These are phyloP conservation scores for Dipodomys ordii DNA, from an alignment of 2,113 vertebrate species.

Conservation along the genomic window DNA sequence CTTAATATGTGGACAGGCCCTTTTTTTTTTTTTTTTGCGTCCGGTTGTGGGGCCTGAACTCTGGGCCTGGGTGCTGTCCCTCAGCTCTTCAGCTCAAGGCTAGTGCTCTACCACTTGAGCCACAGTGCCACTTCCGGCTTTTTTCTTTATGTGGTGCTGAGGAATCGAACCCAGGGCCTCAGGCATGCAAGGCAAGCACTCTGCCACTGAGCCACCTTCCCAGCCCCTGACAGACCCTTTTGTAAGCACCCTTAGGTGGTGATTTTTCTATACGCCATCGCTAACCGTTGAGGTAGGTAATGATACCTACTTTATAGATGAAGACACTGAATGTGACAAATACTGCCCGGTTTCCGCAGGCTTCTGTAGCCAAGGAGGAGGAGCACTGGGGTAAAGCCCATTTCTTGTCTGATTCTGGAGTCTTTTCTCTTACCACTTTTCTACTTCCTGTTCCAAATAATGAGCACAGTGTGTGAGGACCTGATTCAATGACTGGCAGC, in stretches of 20 bases:
- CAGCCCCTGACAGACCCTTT: background rate
- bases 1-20: background rate
- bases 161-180: no score
- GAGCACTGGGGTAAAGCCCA: background rate
- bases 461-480: accelerated
- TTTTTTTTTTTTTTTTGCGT: no score
- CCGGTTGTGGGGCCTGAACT: no score
- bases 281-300: background rate
- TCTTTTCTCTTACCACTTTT: background rate
- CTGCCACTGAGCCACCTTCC: no score
- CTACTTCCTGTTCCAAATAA: background rate
- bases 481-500: background rate
- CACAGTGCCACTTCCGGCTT: no score
- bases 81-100: no score
- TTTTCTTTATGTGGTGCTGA: no score
- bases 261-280: background rate
- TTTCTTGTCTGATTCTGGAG: background rate
- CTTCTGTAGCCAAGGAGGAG: background rate
- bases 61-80: no score
- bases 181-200: no score
- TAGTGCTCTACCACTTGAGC: no score
- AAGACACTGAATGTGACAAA: background rate
- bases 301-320: background rate
- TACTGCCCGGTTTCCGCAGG: background rate
- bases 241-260: background rate